A percentile compares a stretch with the other conserved stretches of the same genome.
Conservation (phyloP, 2,797 vertebrate genomes). For the Pipistrellus pipistrellus region DNA sequence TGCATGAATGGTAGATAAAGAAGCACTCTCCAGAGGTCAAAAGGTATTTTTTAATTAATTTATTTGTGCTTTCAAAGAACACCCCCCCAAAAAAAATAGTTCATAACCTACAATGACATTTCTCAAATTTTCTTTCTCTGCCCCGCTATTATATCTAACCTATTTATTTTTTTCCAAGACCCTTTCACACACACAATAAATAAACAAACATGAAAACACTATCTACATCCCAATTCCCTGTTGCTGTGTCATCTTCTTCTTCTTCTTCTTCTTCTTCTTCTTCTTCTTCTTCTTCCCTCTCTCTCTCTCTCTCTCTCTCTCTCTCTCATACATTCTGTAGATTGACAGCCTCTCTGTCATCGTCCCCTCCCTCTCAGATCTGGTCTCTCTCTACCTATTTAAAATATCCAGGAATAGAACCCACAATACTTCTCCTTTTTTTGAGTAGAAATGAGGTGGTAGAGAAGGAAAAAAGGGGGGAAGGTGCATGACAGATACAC, state of each 20-base stretch:
- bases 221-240: background rate
- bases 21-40: background rate
- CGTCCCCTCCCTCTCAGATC: background rate
- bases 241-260: background rate
- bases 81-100: background rate
- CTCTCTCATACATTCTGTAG: background rate
- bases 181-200: background rate
- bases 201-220: background rate
- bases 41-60: constrained; percentile 51
- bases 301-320: constrained; percentile 30
- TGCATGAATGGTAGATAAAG: constrained; percentile 16
- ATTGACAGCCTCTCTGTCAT: background rate
- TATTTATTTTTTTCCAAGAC: background rate
- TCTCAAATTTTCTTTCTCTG: constrained; percentile 16
- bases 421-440: constrained; percentile 24
- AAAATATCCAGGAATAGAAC: constrained; percentile 12
- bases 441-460: background rate
- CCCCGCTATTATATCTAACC: constrained; percentile 18
- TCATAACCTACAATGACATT: constrained; percentile 33
- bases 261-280: no score
- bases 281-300: no score
- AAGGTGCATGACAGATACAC: background rate
- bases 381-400: constrained; percentile 17
- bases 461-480: background rate
- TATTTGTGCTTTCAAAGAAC: constrained; percentile 59